Evolutionary conservation across 2,113 vertebrate genomes (phyloP).

Genomic region (Morphnarchus princeps): DNA sequence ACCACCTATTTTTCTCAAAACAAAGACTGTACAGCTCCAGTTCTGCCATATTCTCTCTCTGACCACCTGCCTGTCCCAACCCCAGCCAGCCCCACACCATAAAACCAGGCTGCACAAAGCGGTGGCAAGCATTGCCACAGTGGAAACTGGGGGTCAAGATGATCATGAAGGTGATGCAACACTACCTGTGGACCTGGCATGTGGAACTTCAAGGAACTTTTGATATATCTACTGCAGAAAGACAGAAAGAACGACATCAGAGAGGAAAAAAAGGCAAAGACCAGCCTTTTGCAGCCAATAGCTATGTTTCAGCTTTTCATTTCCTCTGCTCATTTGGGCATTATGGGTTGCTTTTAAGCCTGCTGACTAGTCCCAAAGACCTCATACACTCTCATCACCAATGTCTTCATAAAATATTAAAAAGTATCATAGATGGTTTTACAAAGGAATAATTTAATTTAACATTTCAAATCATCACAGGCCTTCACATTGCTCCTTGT

Average conservation of each 20-base stretch:
- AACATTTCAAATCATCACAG: background rate
- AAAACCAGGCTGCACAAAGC: background rate
- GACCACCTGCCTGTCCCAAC: background rate
- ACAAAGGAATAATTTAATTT: background rate
- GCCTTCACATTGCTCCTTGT: background rate
- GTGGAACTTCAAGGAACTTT: background rate
- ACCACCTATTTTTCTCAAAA: background rate
- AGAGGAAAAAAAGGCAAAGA: background rate
- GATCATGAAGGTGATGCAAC: rapidly evolving
- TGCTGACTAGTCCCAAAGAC: background rate
- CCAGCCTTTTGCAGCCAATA: background rate
- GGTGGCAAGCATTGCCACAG: background rate
- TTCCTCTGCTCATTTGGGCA: background rate
- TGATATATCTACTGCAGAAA: background rate
- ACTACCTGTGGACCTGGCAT: background rate
- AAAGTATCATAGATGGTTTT: background rate
- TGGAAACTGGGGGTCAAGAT: background rate
- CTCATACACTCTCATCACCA: background rate
- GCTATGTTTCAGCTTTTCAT: background rate
- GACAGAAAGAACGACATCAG: background rate
- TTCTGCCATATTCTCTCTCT: background rate
- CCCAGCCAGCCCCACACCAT: background rate
- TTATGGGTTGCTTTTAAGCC: background rate
- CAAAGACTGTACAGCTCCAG: background rate
- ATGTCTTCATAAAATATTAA: background rate